These are phyloP conservation scores for Oreochromis tanganicae DNA, from an alignment of 2,113 vertebrate species.

Conservation along the genomic window DNA sequence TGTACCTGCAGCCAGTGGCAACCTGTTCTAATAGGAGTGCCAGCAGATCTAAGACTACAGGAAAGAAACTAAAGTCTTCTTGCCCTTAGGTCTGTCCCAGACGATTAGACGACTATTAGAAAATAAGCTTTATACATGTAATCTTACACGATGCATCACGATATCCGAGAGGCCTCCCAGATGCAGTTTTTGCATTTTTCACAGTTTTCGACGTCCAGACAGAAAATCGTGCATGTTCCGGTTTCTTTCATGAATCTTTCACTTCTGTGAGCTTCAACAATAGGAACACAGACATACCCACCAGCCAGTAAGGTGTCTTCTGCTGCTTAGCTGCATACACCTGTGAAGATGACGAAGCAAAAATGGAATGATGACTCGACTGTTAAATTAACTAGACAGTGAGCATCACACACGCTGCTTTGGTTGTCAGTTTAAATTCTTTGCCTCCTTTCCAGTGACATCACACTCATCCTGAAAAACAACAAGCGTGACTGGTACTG, in stretches of 20 bases:
- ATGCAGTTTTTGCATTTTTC: neutral
- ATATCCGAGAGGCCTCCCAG: neutral
- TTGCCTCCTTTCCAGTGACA: neutral
- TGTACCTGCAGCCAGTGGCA: neutral
- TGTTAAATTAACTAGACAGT: neutral
- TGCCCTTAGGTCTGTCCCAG: neutral
- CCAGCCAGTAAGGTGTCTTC: neutral
- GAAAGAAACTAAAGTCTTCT: too few species aligned
- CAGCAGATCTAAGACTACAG: neutral
- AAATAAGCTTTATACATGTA: neutral
- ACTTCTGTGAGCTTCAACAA: neutral
- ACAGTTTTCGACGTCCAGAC: rapidly evolving
- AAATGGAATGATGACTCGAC: neutral
- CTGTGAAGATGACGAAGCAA: neutral
- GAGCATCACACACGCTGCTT: neutral
- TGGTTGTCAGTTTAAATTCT: neutral
- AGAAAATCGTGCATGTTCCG: rapidly evolving
- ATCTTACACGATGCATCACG: neutral
- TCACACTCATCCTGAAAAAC: neutral
- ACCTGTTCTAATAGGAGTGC: neutral
- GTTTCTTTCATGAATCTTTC: neutral
- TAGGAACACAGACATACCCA: rapidly evolving
- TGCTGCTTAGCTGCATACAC: rapidly evolving
- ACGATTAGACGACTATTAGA: rapidly evolving
- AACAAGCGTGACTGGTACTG: neutral